Evolutionary conservation across 2,113 vertebrate species (phyloP), one percentile per base, ranked within the genome.

Genomic region (Rhadina sibilatrix): DNA sequence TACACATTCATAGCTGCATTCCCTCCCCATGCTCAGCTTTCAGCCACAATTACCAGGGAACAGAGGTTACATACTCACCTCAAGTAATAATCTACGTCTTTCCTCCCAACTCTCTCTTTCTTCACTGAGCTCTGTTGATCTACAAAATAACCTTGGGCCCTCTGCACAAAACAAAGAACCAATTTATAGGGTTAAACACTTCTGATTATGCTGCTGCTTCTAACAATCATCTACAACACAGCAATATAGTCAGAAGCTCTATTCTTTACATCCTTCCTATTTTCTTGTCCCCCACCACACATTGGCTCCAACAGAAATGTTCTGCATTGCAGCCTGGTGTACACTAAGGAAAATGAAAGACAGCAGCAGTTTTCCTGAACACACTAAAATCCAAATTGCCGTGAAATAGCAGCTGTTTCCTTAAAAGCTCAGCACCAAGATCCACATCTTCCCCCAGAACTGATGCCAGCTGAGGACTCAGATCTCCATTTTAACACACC

Each of bases 31-130:
- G 18, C 54, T 71, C 40, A 63, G 23, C 31, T 71, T 76, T 52
- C 47, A 89, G 59, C 27, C 7, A 2, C 40, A 37, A 21, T 44
- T 66, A 46, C 35, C 30, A 18, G 65, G 27, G 40, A 57, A 42
- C 20, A 59, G 59, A 50, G 10, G 5, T 49, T 46, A 4, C 78
- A 71, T 25, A 95, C 97, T 97, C 87, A 98, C 98, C 95, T 97
- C 96, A 30, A 97, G 96, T 74, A 98, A 89, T 23, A 79, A 69
- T 37, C 89, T 77, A 71, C 98, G 98, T 87, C 95, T 98, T 61
- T 98, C 97, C 93, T 99, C 98, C 99, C 99, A 99, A 44, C 89
- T 60, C 38, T 98, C 98, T 91, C 88, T 98, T 95, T 98, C 98
- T 85, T 98, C 96, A 85, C 97, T 96, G 50, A 98, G 96, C 38